A percentile compares a stretch with the other conserved stretches of the same genome.
These are phyloP conservation scores for Podarcis cretensis DNA, from an alignment of 2,113 vertebrate genomes.

Conservation along the genomic window DNA sequence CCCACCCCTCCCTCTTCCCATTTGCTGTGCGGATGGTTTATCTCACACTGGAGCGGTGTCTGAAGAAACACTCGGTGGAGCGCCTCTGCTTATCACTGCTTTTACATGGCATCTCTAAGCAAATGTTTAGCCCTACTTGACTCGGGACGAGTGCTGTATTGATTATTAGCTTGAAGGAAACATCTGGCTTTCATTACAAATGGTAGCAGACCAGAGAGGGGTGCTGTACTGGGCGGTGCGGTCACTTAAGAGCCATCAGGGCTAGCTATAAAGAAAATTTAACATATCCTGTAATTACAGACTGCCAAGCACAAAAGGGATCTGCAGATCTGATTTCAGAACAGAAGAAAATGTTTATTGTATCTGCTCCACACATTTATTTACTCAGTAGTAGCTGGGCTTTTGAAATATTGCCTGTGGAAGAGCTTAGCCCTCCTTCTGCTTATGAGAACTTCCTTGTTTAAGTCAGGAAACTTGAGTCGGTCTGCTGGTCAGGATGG, in stretches of 20 bases:
- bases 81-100: slow-evolving; percentile 72
- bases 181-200: slow-evolving; percentile 90
- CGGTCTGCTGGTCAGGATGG: slow-evolving; percentile 49
- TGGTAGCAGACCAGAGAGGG: slow-evolving; percentile 77
- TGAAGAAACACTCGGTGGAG: slow-evolving; percentile 61
- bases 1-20: background rate
- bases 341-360: slow-evolving; percentile 80
- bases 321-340: slow-evolving; percentile 80
- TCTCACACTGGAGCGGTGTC: slow-evolving; percentile 78
- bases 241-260: slow-evolving; percentile 83
- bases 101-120: slow-evolving; percentile 85
- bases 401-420: slow-evolving; percentile 67
- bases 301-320: slow-evolving; percentile 73
- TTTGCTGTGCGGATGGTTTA: slow-evolving; percentile 79
- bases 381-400: slow-evolving; percentile 68
- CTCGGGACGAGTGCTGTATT: slow-evolving; percentile 80
- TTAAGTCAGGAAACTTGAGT: slow-evolving; percentile 56
- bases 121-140: slow-evolving; percentile 84
- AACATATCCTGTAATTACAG: slow-evolving; percentile 89
- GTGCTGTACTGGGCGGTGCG: slow-evolving; percentile 75
- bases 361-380: slow-evolving; percentile 76
- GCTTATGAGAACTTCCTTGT: slow-evolving; percentile 65
- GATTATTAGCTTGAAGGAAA: slow-evolving; percentile 88
- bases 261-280: slow-evolving; percentile 84
- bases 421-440: slow-evolving; percentile 36